phyloP scores from a whole-genome alignment of 1,140 invertebrate species.

The Drosophila willistoni region DNA sequence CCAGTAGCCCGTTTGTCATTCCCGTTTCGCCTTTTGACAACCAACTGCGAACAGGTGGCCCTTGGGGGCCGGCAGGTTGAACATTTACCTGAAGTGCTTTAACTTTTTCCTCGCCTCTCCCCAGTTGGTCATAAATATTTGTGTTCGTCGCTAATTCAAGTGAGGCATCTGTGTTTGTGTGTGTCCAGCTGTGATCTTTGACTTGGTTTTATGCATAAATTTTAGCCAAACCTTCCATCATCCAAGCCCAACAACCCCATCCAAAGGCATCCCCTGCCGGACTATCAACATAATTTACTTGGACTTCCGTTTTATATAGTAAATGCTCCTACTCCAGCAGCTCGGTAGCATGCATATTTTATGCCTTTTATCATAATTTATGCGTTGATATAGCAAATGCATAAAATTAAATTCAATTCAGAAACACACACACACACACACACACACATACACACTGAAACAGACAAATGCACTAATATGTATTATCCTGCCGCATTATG shows the following conservation, averaged over 20 bases:
- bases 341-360: constrained; percentile 53
- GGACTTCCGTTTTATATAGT: constrained; percentile 47
- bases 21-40: constrained; percentile 33
- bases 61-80: constrained; percentile 31
- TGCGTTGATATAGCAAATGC: constrained; percentile 67
- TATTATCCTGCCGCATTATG: constrained; percentile 38
- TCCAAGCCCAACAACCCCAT: too few relatives aligned
- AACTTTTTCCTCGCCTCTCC: constrained; percentile 16
- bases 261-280: constrained; percentile 1
- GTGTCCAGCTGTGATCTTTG: constrained; percentile 53
- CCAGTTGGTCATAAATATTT: constrained; percentile 51
- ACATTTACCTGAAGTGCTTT: constrained; percentile 56
- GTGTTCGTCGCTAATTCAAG: constrained; percentile 49
- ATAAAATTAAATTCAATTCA: constrained; percentile 72
- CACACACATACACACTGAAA: not conserved
- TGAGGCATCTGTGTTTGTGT: constrained; percentile 47
- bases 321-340: constrained; percentile 23
- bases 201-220: constrained; percentile 55
- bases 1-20: constrained; percentile 46
- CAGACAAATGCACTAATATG: constrained; percentile 13
- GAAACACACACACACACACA: constrained; percentile 24
- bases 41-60: constrained; percentile 69
- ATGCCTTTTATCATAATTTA: constrained; percentile 75
- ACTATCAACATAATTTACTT: constrained; percentile 65
- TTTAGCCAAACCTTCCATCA: constrained; percentile 15